Evolutionary conservation across 1,140 invertebrate genomes (phyloP).

Genomic region (Nephila pilipes): DNA sequence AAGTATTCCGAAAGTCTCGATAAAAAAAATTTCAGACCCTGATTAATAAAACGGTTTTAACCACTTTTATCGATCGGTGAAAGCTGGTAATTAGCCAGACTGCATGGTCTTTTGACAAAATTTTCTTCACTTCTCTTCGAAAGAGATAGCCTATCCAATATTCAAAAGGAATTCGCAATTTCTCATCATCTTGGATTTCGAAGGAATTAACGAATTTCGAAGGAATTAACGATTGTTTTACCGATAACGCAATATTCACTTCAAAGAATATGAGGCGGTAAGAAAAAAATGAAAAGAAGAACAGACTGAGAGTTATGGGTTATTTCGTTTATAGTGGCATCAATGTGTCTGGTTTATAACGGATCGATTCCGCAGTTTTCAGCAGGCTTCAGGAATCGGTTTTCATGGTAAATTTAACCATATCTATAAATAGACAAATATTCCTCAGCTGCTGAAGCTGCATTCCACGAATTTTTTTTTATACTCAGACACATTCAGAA

Average conservation of each 20-base stretch:
- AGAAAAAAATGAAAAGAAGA: neutral
- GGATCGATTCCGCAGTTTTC: neutral
- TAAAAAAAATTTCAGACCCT: neutral
- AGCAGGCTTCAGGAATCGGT: neutral
- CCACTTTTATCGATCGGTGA: neutral
- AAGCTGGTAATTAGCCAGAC: neutral
- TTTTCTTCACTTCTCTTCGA: neutral
- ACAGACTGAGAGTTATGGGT: neutral
- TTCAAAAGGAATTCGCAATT: neutral
- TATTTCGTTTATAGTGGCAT: neutral
- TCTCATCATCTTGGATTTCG: neutral
- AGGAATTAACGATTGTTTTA: neutral
- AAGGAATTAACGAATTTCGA: slow-evolving; percentile 10
- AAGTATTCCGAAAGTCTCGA: too few species aligned
- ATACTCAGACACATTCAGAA: too few species aligned
- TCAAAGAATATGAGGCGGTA: neutral
- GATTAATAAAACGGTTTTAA: slow-evolving; percentile 5
- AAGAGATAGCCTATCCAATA: neutral
- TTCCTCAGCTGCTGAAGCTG: neutral
- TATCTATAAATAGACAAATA: neutral
- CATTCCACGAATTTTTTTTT: neutral
- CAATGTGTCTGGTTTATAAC: neutral
- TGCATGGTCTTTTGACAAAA: neutral
- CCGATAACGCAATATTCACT: neutral
- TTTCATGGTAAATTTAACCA: neutral